Evolutionary conservation across 2,113 vertebrate genomes (phyloP).

Genomic region (Hydropotes inermis): DNA sequence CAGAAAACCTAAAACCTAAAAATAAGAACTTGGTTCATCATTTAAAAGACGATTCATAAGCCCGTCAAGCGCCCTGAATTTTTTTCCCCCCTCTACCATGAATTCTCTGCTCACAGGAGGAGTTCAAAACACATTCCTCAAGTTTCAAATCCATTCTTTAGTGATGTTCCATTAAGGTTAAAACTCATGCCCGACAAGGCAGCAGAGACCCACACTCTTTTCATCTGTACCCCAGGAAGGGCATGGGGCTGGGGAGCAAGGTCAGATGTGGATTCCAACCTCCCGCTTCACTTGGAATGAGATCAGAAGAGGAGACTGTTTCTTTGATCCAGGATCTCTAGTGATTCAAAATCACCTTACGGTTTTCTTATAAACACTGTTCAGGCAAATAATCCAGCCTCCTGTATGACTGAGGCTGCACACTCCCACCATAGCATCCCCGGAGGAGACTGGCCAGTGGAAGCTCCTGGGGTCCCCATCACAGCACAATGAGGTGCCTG

Average conservation of each 20-base stretch:
- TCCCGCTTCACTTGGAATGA: constrained; percentile 67
- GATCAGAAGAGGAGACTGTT: constrained; percentile 61
- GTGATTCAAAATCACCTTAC: constrained; percentile 69
- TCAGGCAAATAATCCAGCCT: constrained; percentile 46
- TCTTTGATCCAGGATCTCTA: constrained; percentile 67
- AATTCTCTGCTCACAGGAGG: constrained; percentile 45
- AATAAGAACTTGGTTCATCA: not conserved
- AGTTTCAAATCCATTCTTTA: constrained; percentile 60
- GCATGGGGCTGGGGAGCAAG: constrained; percentile 46
- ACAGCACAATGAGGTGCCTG: not conserved
- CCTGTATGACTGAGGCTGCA: not conserved
- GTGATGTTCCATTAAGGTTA: constrained; percentile 63
- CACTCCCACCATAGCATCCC: not conserved
- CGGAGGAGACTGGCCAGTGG: not conserved
- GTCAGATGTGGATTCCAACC: constrained; percentile 67
- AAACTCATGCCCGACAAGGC: constrained; percentile 65
- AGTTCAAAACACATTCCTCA: constrained; percentile 66
- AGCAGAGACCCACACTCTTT: constrained; percentile 53
- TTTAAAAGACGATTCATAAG: not conserved
- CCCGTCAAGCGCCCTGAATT: not conserved
- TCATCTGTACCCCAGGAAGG: constrained; percentile 70
- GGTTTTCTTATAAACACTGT: constrained; percentile 34
- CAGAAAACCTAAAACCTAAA: not conserved
- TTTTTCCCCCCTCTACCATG: not conserved
- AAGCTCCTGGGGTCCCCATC: not conserved